Conservation (phyloP, 2,113 vertebrate genomes). For the Sinocyclocheilus anshuiensis region DNA sequence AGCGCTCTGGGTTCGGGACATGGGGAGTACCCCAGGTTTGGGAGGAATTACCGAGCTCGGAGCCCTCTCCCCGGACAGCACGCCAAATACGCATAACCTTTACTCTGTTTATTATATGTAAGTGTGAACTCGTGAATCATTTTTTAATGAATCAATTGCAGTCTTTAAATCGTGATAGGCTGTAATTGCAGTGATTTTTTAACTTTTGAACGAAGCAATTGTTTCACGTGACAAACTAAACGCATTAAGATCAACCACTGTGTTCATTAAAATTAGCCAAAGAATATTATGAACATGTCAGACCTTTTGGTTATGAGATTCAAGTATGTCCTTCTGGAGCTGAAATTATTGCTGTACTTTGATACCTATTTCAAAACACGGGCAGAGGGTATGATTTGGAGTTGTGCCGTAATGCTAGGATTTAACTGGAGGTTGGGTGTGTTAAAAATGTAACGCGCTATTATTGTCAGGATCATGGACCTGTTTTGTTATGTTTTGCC, state of each 20-base stretch:
- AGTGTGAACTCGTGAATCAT: too few species aligned
- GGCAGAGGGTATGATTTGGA: background rate
- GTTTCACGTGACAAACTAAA: background rate
- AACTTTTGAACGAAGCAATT: background rate
- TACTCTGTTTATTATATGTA: too few species aligned
- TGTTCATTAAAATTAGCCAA: background rate
- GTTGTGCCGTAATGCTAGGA: background rate
- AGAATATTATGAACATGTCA: background rate
- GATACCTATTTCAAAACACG: background rate
- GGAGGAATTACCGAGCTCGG: too few species aligned
- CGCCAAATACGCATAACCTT: too few species aligned
- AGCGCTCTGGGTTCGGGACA: too few species aligned
- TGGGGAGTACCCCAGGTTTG: too few species aligned
- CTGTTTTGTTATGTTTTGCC: too few species aligned
- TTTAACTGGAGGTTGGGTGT: background rate
- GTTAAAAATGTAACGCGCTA: background rate
- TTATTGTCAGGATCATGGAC: too few species aligned
- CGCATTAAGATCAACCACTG: background rate
- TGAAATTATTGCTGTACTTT: background rate
- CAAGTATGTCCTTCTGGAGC: background rate
- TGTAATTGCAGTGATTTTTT: constrained; percentile 1
- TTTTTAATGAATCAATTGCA: background rate
- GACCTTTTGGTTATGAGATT: background rate
- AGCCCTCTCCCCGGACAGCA: too few species aligned
- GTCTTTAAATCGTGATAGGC: background rate